phyloP scores from a whole-genome alignment of 2,113 vertebrate genomes.

The Stomatorhinus ivindoensis region DNA sequence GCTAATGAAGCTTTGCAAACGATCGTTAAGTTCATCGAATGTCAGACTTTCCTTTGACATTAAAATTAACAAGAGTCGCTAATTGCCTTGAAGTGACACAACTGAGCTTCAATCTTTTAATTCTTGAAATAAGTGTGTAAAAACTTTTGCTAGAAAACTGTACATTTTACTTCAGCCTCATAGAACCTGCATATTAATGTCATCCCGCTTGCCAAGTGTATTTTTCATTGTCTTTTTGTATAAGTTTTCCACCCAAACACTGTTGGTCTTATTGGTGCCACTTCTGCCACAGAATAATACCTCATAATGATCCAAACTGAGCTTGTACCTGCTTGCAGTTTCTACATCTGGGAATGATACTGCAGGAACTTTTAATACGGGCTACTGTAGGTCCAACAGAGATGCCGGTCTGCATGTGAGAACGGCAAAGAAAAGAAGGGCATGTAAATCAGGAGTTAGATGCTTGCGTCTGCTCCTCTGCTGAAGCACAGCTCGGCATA shows the following conservation, averaged over 20 bases:
- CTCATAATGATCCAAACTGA: neutral
- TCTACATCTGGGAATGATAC: neutral
- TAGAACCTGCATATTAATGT: neutral
- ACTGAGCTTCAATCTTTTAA: constrained; percentile 52
- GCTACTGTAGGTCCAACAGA: neutral
- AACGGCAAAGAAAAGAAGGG: neutral
- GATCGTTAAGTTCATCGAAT: constrained; percentile 50
- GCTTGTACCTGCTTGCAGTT: neutral
- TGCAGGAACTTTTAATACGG: neutral
- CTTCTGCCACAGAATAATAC: neutral
- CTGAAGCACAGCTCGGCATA: neutral
- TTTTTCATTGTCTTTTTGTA: neutral
- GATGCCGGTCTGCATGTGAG: neutral
- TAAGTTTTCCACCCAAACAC: neutral
- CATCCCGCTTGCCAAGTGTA: neutral
- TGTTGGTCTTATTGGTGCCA: neutral
- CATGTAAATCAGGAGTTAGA: neutral
- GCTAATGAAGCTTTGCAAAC: constrained; percentile 59
- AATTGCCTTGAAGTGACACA: constrained; percentile 61
- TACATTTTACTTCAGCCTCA: neutral
- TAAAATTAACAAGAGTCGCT: constrained; percentile 57
- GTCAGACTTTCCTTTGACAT: constrained; percentile 57
- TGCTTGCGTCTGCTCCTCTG: neutral
- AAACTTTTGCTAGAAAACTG: constrained; percentile 30
- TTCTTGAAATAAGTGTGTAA: constrained; percentile 26